Conservation (phyloP, 2,888 invertebrate genomes). For the Drosophila emarginata region DNA sequence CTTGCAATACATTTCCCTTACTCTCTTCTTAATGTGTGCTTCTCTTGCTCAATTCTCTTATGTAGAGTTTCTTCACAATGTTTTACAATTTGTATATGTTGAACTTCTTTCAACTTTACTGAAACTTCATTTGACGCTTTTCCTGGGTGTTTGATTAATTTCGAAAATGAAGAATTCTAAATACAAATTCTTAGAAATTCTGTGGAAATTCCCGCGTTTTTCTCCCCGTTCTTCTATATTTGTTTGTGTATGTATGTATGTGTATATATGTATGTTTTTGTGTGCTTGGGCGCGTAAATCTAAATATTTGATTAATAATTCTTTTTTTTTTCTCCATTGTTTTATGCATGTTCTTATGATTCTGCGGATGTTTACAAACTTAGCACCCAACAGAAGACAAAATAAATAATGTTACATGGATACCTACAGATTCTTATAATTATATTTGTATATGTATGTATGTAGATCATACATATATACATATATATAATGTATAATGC, state of each 20-base stretch:
- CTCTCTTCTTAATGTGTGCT: background rate
- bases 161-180: constrained; percentile 52
- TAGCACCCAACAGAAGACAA: constrained; percentile 66
- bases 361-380: constrained; percentile 72
- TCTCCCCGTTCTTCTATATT: constrained; percentile 32
- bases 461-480: constrained; percentile 14
- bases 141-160: constrained; percentile 68
- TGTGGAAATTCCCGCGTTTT: constrained; percentile 48
- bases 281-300: constrained; percentile 66
- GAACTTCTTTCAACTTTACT: constrained; percentile 19
- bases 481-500: constrained; percentile 54
- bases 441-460: background rate
- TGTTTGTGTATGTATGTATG: constrained; percentile 10
- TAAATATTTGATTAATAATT: constrained; percentile 75
- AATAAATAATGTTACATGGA: constrained; percentile 42
- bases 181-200: constrained; percentile 66
- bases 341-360: background rate
- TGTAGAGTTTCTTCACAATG: background rate
- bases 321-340: constrained; percentile 47
- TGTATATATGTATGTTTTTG: background rate
- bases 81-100: constrained; percentile 19
- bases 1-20: too few species aligned
- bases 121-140: constrained; percentile 57
- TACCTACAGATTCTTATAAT: constrained; percentile 14
- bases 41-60: background rate